Evolutionary conservation across 35 echinoderm and acorn worm species (phyloP).

Genomic region (Ophiothrix spiculata): DNA sequence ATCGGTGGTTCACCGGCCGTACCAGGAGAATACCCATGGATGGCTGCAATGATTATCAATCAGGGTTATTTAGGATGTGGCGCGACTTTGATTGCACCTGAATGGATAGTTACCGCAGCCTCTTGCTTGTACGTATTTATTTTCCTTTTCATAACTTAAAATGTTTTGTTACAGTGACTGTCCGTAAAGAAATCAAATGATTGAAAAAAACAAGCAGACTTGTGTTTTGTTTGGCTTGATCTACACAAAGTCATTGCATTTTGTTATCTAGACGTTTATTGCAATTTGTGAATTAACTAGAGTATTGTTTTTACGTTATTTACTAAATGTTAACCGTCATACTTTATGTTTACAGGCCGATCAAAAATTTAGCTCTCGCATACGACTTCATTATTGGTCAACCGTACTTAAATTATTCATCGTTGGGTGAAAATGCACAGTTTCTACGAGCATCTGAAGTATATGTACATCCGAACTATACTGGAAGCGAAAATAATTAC

Average conservation of each 20-base stretch:
- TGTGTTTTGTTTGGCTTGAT: too few species aligned
- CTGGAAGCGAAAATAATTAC: neutral
- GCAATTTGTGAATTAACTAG: too few species aligned
- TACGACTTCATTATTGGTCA: neutral
- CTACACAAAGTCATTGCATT: too few species aligned
- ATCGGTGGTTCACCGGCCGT: neutral
- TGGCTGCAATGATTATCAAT: neutral
- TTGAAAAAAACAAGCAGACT: too few species aligned
- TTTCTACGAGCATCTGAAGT: neutral
- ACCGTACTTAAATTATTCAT: neutral
- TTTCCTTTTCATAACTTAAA: too few species aligned
- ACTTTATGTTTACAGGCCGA: neutral
- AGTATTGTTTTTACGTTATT: too few species aligned
- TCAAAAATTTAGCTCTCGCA: neutral
- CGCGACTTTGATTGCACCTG: neutral
- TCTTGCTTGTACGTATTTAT: neutral
- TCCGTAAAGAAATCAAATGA: too few species aligned
- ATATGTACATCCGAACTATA: conserved; percentile 21
- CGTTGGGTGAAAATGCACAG: neutral
- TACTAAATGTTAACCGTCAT: too few species aligned
- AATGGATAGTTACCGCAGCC: neutral
- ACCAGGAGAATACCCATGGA: neutral
- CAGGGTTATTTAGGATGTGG: neutral
- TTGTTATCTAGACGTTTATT: too few species aligned
- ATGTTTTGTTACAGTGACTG: too few species aligned